A percentile compares a stretch with the other conserved stretches of the same genome.
Conservation (phyloP, 37 sponge, comb jelly and placozoan species). For the Aplysina aerophoba region DNA sequence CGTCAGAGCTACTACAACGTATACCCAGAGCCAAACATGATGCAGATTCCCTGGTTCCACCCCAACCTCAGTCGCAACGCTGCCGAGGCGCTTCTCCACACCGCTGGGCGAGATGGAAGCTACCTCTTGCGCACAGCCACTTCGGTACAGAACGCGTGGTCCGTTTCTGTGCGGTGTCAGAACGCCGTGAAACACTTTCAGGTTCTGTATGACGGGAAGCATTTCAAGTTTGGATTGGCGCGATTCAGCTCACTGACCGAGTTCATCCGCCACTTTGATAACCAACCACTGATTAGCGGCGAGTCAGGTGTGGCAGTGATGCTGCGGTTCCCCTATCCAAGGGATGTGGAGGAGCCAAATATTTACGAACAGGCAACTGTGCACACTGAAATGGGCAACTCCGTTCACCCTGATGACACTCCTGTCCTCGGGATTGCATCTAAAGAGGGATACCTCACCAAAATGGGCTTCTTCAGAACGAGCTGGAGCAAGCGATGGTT, state of each 20-base stretch:
- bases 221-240: conserved; percentile 84
- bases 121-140: conserved; percentile 5
- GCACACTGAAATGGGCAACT: conserved; percentile 6
- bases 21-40: background rate
- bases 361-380: conserved; percentile 49
- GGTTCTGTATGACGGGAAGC: conserved; percentile 75
- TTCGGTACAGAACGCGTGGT: conserved; percentile 8
- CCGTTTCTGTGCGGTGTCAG: conserved; percentile 47
- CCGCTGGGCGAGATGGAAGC: background rate
- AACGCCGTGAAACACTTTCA: conserved; percentile 86
- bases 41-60: conserved; percentile 15
- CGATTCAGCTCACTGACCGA: conserved; percentile 63
- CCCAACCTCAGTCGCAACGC: conserved; percentile 9
- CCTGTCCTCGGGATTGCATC: conserved; percentile 33
- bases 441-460: conserved; percentile 73
- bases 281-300: conserved; percentile 83
- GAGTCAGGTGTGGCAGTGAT: conserved; percentile 60
- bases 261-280: conserved; percentile 81
- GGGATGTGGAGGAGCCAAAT: conserved; percentile 55
- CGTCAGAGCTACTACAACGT: background rate
- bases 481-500: conserved; percentile 85
- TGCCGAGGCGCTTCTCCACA: conserved; percentile 19
- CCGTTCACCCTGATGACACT: background rate
- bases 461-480: conserved; percentile 56
- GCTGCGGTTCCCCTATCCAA: conserved; percentile 46